Conservation (phyloP, 2,888 invertebrate genomes). For the Morpho deidamia region DNA sequence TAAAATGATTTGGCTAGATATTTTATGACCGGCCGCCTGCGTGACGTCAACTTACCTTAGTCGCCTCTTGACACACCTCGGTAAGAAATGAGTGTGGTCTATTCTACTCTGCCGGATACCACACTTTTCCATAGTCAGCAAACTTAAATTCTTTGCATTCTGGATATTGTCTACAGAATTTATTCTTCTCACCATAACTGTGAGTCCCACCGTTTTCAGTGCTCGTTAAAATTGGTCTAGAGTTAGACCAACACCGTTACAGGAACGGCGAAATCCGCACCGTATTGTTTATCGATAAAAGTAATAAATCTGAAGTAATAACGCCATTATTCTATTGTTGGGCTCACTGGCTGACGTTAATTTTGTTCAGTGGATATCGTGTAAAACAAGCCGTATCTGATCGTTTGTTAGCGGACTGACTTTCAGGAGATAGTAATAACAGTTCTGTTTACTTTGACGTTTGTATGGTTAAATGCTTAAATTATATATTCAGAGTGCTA, state of each 20-base stretch:
- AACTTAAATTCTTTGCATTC: no score
- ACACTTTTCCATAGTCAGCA: no score
- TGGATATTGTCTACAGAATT: conserved; percentile 25
- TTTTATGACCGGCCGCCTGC: no score
- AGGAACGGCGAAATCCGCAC: conserved; percentile 22
- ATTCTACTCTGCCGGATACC: no score
- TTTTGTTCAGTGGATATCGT: conserved; percentile 26
- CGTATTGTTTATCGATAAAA: conserved; percentile 29
- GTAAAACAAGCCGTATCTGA: conserved; percentile 20
- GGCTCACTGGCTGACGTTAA: conserved; percentile 26
- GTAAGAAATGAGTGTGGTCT: no score
- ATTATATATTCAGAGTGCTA: conserved; percentile 2
- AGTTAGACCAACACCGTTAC: conserved; percentile 26
- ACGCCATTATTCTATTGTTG: conserved; percentile 30
- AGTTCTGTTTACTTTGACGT: conserved; percentile 19
- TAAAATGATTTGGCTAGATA: no score
- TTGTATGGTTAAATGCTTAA: conserved; percentile 6
- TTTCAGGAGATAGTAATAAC: conserved; percentile 13
- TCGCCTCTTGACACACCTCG: no score
- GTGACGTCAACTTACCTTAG: no score
- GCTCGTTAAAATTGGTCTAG: conserved; percentile 27
- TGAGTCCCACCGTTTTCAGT: conserved; percentile 11
- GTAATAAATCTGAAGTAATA: conserved; percentile 31
- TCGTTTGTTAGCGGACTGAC: conserved; percentile 17
- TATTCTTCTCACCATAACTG: background rate